phyloP scores from a whole-genome alignment of 2,113 vertebrate genomes.

The Promerops cafer region DNA sequence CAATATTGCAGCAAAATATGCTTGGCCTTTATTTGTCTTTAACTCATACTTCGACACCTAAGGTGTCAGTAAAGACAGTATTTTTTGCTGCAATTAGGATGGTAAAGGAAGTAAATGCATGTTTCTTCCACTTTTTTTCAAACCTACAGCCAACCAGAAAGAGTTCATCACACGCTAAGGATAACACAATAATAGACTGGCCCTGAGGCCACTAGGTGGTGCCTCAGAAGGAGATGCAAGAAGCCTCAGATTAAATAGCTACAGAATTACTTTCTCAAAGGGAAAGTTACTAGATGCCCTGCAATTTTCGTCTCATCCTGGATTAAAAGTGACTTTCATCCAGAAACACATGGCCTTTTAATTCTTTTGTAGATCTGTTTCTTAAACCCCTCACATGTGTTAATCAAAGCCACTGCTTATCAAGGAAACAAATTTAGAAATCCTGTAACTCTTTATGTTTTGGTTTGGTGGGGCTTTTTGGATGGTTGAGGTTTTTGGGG shows the following conservation, averaged over 20 bases:
- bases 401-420: background rate
- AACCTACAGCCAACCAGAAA: background rate
- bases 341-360: background rate
- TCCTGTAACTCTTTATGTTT: background rate
- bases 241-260: background rate
- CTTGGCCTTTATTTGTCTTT: background rate
- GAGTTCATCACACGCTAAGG: background rate
- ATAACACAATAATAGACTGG: background rate
- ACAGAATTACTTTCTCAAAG: background rate
- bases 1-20: background rate
- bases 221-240: background rate
- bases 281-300: background rate
- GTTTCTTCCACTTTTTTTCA: background rate
- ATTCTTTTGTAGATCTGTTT: background rate
- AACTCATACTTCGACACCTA: background rate
- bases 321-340: background rate
- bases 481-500: accelerated
- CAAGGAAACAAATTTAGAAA: background rate
- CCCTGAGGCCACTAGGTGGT: background rate
- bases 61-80: background rate
- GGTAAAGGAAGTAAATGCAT: background rate
- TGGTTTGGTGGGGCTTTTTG: background rate
- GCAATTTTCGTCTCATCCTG: background rate
- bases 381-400: background rate
- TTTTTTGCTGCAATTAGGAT: background rate